Conservation (phyloP, 2,113 vertebrate species). For the Craseonycteris thonglongyai region DNA sequence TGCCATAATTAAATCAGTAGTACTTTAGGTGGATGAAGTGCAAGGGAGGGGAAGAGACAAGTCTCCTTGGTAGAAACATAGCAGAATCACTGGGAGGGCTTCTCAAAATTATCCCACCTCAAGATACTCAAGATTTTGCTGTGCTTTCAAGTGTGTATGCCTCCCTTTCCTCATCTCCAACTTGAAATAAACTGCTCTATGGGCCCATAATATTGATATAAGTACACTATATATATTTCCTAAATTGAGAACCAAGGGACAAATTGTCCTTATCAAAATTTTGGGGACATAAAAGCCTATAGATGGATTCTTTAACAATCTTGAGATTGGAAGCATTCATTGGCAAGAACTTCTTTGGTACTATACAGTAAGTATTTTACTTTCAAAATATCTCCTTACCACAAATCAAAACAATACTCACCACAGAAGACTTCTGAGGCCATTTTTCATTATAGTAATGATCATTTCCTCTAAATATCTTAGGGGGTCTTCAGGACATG, state of each 20-base stretch:
- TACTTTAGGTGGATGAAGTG: not conserved
- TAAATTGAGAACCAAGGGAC: not conserved
- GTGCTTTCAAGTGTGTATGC: not conserved
- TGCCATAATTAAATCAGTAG: not conserved
- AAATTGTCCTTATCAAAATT: not conserved
- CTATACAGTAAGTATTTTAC: not conserved
- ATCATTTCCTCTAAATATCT: slow-evolving; percentile 79
- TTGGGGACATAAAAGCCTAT: not conserved
- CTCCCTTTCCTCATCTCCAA: not conserved
- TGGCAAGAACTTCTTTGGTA: not conserved
- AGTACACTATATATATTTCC: not conserved
- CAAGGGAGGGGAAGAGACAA: not conserved
- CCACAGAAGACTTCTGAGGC: slow-evolving; percentile 65
- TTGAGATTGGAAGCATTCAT: not conserved
- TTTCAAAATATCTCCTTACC: not conserved
- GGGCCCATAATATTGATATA: not conserved
- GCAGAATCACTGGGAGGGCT: not conserved
- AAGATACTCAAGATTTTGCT: not conserved
- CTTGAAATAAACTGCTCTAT: not conserved
- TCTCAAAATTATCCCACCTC: not conserved
- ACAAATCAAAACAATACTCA: slow-evolving; percentile 48
- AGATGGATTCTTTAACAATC: not conserved
- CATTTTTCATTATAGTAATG: slow-evolving; percentile 71
- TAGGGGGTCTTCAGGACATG: slow-evolving; percentile 73
- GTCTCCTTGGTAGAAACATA: not conserved